Conservation (phyloP, 2,797 vertebrate species). For the Microctenopoma lineatum region DNA sequence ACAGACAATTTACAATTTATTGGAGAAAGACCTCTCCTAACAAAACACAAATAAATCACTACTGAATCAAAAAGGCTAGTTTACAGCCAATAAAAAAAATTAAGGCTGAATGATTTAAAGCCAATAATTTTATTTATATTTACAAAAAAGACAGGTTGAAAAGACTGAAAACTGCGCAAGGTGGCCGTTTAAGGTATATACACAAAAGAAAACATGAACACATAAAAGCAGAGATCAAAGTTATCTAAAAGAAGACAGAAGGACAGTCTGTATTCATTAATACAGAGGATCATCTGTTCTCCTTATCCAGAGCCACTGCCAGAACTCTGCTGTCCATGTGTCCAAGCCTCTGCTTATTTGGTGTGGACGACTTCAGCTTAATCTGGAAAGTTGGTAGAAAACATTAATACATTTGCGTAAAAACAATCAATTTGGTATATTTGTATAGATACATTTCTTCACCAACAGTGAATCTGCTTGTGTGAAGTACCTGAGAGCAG, state of each 20-base stretch:
- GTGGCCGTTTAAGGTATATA: conserved; percentile 16
- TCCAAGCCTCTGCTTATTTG: conserved; percentile 74
- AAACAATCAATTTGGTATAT: not conserved
- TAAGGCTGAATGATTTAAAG: not conserved
- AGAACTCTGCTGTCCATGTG: conserved; percentile 76
- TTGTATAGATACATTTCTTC: not conserved
- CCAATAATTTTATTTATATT: conserved; percentile 75
- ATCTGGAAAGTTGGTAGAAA: conserved; percentile 57
- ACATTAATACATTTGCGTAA: not conserved
- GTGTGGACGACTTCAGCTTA: conserved; percentile 80
- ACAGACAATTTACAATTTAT: conserved; percentile 6
- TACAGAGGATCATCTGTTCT: conserved; percentile 73
- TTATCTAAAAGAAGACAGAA: conserved; percentile 6
- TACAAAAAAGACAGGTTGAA: conserved; percentile 55
- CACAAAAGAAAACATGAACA: conserved; percentile 42
- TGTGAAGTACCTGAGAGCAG: conserved; percentile 69
- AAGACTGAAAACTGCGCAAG: conserved; percentile 11
- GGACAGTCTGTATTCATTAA: conserved; percentile 3
- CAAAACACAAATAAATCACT: not conserved
- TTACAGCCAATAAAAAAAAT: not conserved
- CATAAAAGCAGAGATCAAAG: conserved; percentile 58
- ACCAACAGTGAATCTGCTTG: not conserved
- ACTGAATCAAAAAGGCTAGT: conserved; percentile 5
- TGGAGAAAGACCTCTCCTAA: not conserved
- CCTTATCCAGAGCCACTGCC: conserved; percentile 77